Evolutionary conservation across 1,140 invertebrate genomes (phyloP).

Genomic region (Sipha flava): DNA sequence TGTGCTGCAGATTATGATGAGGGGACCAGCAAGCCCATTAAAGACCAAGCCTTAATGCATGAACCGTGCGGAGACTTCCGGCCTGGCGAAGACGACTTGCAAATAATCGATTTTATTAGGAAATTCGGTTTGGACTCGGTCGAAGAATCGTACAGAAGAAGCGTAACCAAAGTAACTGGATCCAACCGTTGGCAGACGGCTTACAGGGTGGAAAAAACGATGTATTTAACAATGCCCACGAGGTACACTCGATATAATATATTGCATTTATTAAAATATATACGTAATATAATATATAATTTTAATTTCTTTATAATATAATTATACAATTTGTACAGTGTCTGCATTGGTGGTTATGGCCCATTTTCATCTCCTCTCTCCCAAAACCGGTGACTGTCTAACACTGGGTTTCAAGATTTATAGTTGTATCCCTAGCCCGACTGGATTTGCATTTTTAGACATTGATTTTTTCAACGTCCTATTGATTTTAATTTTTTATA

Average conservation of each 20-base stretch:
- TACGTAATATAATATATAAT: not conserved
- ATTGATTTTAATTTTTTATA: too few relatives aligned
- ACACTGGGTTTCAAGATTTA: too few relatives aligned
- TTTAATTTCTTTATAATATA: too few relatives aligned
- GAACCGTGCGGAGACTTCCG: conserved; percentile 55
- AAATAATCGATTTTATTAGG: conserved; percentile 69
- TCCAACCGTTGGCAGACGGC: conserved; percentile 67
- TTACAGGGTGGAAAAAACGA: conserved; percentile 60
- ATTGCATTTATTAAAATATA: too few relatives aligned
- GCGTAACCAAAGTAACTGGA: conserved; percentile 60
- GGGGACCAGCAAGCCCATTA: conserved; percentile 15
- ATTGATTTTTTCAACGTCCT: too few relatives aligned
- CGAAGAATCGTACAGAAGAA: conserved; percentile 50
- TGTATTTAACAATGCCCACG: conserved; percentile 60
- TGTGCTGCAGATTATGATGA: conserved; percentile 29
- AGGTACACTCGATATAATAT: too few relatives aligned
- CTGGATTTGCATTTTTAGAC: too few relatives aligned
- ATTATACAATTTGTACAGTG: too few relatives aligned
- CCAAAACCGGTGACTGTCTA: too few relatives aligned
- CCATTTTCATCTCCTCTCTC: too few relatives aligned
- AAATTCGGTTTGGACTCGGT: conserved; percentile 60
- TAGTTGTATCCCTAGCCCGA: too few relatives aligned
- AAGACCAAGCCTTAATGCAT: conserved; percentile 25
- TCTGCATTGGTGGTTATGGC: too few relatives aligned
- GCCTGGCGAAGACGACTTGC: conserved; percentile 64